These are phyloP conservation scores for Puma concolor DNA, from an alignment of 2,113 vertebrate species.

Conservation along the genomic window DNA sequence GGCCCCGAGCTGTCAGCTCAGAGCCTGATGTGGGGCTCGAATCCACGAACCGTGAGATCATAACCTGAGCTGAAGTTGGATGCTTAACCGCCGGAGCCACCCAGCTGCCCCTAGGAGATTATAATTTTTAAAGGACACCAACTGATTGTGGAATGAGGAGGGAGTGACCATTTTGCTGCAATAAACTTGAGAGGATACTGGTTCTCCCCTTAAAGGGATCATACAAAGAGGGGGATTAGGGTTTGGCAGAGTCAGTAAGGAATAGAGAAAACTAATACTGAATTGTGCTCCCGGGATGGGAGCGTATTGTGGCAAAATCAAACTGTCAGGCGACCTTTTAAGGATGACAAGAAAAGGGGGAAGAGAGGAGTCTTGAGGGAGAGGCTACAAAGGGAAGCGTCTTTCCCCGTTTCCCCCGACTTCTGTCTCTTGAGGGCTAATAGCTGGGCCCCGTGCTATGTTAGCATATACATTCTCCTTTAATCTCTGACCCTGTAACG, in stretches of 20 bases:
- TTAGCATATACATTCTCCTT: not conserved
- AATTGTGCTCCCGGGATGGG: not conserved
- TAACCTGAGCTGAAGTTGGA: too few relatives aligned
- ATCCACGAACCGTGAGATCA: too few relatives aligned
- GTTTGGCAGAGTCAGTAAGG: not conserved
- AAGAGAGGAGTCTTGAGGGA: not conserved
- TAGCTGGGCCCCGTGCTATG: not conserved
- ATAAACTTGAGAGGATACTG: not conserved
- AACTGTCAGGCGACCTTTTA: not conserved
- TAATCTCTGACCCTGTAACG: not conserved
- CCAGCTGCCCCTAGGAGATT: too few relatives aligned
- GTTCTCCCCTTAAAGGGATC: not conserved
- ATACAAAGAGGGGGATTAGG: not conserved
- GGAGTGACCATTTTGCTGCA: not conserved
- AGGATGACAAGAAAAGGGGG: not conserved
- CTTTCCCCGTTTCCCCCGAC: accelerated
- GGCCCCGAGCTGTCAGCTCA: too few relatives aligned
- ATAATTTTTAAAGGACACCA: not conserved
- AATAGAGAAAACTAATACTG: not conserved
- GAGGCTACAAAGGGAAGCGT: not conserved
- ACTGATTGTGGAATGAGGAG: not conserved
- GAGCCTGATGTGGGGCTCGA: too few relatives aligned
- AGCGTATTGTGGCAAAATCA: not conserved
- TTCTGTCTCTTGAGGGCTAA: not conserved
- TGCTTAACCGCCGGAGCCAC: too few relatives aligned